These are phyloP conservation scores for Mizuhopecten yessoensis DNA, from an alignment of 1,140 invertebrate genomes.

Conservation along the genomic window DNA sequence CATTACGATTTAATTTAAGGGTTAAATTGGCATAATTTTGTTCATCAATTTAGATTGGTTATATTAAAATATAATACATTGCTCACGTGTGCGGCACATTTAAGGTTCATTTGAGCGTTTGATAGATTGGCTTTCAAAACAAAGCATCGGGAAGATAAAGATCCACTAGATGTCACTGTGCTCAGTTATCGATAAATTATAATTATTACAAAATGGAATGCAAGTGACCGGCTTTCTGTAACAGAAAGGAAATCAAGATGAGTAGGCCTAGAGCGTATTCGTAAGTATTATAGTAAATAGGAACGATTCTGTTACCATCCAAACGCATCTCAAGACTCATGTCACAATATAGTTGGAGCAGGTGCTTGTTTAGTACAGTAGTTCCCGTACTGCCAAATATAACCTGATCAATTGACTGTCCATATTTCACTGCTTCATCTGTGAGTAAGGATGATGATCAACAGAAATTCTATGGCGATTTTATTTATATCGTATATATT, in stretches of 20 bases:
- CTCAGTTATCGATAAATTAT: conserved; percentile 19
- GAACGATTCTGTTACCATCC: neutral
- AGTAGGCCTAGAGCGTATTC: conserved; percentile 25
- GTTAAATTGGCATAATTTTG: neutral
- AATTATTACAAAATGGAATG: conserved; percentile 30
- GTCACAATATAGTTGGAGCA: neutral
- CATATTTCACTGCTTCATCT: neutral
- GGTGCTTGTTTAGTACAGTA: neutral
- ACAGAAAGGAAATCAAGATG: neutral
- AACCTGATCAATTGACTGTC: neutral
- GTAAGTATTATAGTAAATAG: conserved; percentile 16
- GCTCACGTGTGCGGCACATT: neutral
- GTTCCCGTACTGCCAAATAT: too few species aligned
- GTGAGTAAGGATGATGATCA: too few species aligned
- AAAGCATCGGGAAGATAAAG: conserved; percentile 1
- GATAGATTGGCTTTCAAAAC: neutral
- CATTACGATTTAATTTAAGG: neutral
- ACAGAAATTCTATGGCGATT: too few species aligned
- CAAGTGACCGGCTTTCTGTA: conserved; percentile 31
- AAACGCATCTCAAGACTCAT: neutral
- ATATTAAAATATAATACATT: neutral
- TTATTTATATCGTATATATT: too few species aligned
- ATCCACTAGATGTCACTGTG: conserved; percentile 37
- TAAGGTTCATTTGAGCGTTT: conserved; percentile 11
- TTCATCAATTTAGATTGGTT: neutral